These are phyloP conservation scores for Heliconius hewitsoni DNA, from an alignment of 1,140 invertebrate species.

Conservation along the genomic window DNA sequence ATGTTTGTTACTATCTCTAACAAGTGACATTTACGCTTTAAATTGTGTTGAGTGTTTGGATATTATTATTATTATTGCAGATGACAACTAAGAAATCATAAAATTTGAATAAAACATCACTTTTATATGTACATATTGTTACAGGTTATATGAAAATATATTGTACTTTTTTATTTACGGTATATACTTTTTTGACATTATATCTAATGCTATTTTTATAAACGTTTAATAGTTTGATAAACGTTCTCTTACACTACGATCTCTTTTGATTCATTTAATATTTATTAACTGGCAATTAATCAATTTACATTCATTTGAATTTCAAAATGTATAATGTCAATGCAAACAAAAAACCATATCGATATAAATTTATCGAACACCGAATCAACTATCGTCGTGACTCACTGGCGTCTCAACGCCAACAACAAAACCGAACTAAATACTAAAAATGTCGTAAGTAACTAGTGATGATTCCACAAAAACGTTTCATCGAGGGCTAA, in stretches of 20 bases:
- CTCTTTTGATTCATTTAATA: too few relatives aligned
- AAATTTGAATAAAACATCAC: neutral
- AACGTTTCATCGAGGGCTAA: slow-evolving; percentile 60
- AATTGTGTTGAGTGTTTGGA: neutral
- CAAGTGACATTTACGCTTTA: neutral
- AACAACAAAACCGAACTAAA: slow-evolving; percentile 69
- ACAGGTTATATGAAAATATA: neutral
- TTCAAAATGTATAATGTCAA: too few relatives aligned
- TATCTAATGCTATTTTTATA: too few relatives aligned
- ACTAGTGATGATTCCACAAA: slow-evolving; percentile 59
- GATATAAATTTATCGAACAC: slow-evolving; percentile 35
- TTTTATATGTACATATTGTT: neutral
- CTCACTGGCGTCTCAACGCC: slow-evolving; percentile 77
- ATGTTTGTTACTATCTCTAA: slow-evolving; percentile 26
- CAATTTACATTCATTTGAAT: too few relatives aligned
- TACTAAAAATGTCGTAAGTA: slow-evolving; percentile 68
- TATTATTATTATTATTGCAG: neutral
- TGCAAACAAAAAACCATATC: slow-evolving; percentile 22
- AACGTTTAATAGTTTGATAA: too few relatives aligned
- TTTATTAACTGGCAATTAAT: too few relatives aligned
- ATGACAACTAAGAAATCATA: neutral
- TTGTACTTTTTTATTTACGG: too few relatives aligned
- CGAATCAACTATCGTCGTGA: slow-evolving; percentile 51
- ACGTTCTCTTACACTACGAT: too few relatives aligned
- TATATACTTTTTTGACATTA: too few relatives aligned